These are phyloP conservation scores for Eleutherodactylus coqui DNA, from an alignment of 2,797 vertebrate genomes.

Conservation along the genomic window DNA sequence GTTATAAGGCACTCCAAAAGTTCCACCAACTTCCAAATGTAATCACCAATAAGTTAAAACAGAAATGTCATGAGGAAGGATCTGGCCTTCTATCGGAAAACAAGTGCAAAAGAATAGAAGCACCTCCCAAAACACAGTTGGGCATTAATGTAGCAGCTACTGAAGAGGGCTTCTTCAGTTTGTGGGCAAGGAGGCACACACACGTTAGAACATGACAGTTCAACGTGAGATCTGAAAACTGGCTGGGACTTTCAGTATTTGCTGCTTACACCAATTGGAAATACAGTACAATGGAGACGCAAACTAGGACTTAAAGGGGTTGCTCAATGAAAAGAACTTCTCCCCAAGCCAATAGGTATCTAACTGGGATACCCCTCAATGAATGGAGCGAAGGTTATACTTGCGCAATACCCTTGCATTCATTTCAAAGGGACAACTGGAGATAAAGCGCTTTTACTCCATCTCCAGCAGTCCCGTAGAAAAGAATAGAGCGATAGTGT, in stretches of 20 bases:
- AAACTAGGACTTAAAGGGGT: conserved; percentile 11
- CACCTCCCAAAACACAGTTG: conserved; percentile 52
- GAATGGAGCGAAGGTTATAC: no score
- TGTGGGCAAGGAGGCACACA: conserved; percentile 52
- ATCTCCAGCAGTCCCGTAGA: no score
- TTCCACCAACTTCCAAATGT: conserved; percentile 33
- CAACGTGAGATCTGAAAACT: conserved; percentile 22
- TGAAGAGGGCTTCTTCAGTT: conserved; percentile 49
- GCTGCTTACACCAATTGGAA: not conserved
- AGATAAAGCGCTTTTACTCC: no score
- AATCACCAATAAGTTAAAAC: conserved; percentile 28
- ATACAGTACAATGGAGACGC: conserved; percentile 8
- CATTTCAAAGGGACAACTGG: no score
- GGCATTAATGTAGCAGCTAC: conserved; percentile 58
- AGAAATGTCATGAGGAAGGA: conserved; percentile 47
- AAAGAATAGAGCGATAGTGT: no score
- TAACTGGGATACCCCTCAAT: no score
- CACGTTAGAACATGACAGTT: not conserved
- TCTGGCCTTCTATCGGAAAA: conserved; percentile 41
- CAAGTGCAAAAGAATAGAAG: conserved; percentile 57
- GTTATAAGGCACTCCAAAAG: conserved; percentile 60
- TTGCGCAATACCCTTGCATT: no score
- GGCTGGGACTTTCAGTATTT: conserved; percentile 33
- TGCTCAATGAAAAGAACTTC: no score
- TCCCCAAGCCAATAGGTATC: no score